Base-by-base conservation (phyloP, 2,113 vertebrate genomes). In the Psilopsiagon aymara region DNA sequence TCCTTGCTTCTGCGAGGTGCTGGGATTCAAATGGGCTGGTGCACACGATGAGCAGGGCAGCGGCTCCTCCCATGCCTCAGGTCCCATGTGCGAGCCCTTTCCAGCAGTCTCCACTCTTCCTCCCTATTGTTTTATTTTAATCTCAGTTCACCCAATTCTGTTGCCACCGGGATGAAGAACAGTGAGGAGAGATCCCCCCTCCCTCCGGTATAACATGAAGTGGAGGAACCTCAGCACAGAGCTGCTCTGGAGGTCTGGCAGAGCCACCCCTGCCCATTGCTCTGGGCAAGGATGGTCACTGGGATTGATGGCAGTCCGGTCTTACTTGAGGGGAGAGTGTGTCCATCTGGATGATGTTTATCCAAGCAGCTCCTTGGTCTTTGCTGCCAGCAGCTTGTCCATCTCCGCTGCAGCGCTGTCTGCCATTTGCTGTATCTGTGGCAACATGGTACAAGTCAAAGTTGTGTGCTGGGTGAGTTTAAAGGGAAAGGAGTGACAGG, bases 361-460 rank as follows among this genome's bases (percentile, higher is more conserved):
- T 66, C 98, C 98, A 28, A 99, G 97, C 90, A 99, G 98, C 95
- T 99, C 99, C 93, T 99, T 99, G 88, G 98, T 99, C 97, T 99
- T 99, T 5, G 97, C 97, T 53, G 98, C 97, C 68, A 99, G 98
- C 43, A 99, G 98, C 95, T 98, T 99, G 96, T 99, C 99, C 76
- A 99, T 97, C 97, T 99, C 99, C 0, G 92, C 91, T 0, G 95
- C 46, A 2, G 97, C 68, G 59, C 94, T 93, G 8, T 99, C 99
- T 11, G 98, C 94, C 99, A 99, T 99, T 97, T 99, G 99, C 96
- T 99, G 99, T 96, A 99, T 98, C 99, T 99, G 97, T 10, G 46
- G 91, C 25, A 74, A 97, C 44, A 97, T 1, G 95, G 43, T 15
- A 66, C 23, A 31, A 67, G 64, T 6, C 31, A 51, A 69, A 55